Conservation (phyloP, 2,113 vertebrate species). For the Cettia cetti region DNA sequence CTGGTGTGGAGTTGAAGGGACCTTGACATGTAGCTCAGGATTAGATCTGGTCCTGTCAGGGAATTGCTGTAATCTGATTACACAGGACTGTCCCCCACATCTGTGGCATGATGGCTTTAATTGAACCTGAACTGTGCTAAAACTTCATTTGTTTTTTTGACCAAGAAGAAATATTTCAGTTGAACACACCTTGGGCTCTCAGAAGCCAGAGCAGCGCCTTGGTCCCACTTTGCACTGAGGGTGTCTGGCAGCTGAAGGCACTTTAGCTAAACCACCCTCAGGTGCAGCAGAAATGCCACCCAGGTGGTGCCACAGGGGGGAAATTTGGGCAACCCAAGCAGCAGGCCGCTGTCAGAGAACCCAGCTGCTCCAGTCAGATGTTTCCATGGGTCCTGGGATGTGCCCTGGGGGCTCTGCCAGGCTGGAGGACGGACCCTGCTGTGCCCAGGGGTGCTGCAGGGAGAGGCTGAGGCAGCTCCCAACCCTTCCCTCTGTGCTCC, state of each 20-base stretch:
- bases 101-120: not conserved
- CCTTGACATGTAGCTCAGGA: conserved; percentile 1
- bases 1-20: conserved; percentile 1
- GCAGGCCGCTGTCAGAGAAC: not conserved
- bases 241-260: not conserved
- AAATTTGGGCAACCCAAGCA: not conserved
- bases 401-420: not conserved
- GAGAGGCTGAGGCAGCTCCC: not conserved
- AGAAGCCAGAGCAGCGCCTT: not conserved
- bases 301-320: rapidly evolving
- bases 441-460: rapidly evolving
- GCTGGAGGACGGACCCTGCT: rapidly evolving
- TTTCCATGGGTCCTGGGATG: not conserved
- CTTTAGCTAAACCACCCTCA: not conserved
- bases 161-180: not conserved
- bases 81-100: not conserved
- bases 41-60: not conserved
- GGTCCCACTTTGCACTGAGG: not conserved
- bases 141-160: not conserved
- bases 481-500: not conserved
- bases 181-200: not conserved
- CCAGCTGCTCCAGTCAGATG: rapidly evolving
- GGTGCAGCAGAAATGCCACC: rapidly evolving
- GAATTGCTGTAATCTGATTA: not conserved
- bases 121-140: not conserved